Evolutionary conservation across 2,797 vertebrate genomes (phyloP), one percentile per base, ranked within the genome.

Genomic region (Hemibagrus guttatus): DNA sequence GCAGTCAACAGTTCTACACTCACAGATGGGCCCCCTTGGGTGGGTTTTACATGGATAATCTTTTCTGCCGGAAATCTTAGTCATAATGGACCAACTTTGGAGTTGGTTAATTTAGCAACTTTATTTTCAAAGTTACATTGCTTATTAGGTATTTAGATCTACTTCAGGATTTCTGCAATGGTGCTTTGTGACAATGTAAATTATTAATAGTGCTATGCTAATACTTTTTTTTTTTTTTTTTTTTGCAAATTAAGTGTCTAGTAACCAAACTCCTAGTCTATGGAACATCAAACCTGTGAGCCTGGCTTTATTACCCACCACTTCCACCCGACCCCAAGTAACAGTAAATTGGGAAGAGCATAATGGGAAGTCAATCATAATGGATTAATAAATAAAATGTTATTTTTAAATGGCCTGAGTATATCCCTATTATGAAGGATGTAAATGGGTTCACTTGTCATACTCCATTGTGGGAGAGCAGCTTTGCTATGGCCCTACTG

Each of bases 371-470:
- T 61, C 35, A 13, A 35, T 61, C 35, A 17, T 42, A 80, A 63
- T 63, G 7, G 14, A 63, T 81, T 5, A 81, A 63, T 19, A 63
- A 81, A 81, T 46, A 64, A 46, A 78, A 81, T 21, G 28, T 23
- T 23, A 13, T 79, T 56, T 75, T 59, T 39, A 59, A 79, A 13
- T 39, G 19, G 19, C 75, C 80, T 7, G 80, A 17, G 39, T 21
- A 6, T 42, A 28, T 80, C 63, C 35, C 59, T 63, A 42, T 81
- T 49, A 81, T 61, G 31, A 71, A 79, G 66, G 81, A 68, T 87
- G 69, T 90, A 89, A 90, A 87, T 90, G 90, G 88, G 90, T 88
- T 90, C 88, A 89, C 74, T 26, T 84, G 61, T 90, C 87, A 64
- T 85, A 63, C 86, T 80, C 85, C 86, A 81, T 42, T 83, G 88